Evolutionary conservation across 2,797 vertebrate genomes (phyloP).

Genomic region (Helostoma temminkii): DNA sequence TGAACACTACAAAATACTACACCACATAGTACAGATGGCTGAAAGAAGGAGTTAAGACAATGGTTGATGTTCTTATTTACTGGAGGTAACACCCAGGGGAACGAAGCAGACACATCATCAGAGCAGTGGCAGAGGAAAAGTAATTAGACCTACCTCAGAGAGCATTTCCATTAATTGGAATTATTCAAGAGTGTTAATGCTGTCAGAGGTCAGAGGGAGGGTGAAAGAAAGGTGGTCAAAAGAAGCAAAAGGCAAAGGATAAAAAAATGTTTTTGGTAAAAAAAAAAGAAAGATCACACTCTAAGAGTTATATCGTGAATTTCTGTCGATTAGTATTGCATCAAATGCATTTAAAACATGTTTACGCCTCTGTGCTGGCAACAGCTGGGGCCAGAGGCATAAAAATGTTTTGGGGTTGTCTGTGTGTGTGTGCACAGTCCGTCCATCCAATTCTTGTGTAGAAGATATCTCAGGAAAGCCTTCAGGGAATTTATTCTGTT

Average conservation of each 20-base stretch:
- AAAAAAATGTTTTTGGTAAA: conserved; percentile 10
- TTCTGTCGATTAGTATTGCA: too few species aligned
- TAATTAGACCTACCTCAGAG: conserved; percentile 67
- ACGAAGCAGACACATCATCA: conserved; percentile 49
- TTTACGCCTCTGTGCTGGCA: too few species aligned
- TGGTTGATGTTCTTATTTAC: conserved; percentile 64
- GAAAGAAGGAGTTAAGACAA: conserved; percentile 55
- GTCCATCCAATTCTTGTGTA: too few species aligned
- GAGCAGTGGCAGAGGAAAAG: conserved; percentile 56
- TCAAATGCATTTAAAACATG: too few species aligned
- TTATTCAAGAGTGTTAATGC: conserved; percentile 64
- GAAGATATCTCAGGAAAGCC: not conserved
- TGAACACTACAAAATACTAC: conserved; percentile 37
- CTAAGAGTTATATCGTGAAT: not conserved
- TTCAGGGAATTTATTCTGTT: too few species aligned
- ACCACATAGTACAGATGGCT: conserved; percentile 38
- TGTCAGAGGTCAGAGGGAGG: conserved; percentile 60
- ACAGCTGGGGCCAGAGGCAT: too few species aligned
- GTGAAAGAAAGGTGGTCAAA: conserved; percentile 33
- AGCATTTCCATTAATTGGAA: conserved; percentile 68
- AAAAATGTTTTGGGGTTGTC: too few species aligned
- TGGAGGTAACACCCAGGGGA: conserved; percentile 57
- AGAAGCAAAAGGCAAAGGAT: conserved; percentile 15
- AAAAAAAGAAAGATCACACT: conserved; percentile 3
- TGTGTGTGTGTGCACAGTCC: too few species aligned